These are phyloP conservation scores for Caranx melampygus DNA, from an alignment of 2,113 vertebrate species.

Conservation along the genomic window DNA sequence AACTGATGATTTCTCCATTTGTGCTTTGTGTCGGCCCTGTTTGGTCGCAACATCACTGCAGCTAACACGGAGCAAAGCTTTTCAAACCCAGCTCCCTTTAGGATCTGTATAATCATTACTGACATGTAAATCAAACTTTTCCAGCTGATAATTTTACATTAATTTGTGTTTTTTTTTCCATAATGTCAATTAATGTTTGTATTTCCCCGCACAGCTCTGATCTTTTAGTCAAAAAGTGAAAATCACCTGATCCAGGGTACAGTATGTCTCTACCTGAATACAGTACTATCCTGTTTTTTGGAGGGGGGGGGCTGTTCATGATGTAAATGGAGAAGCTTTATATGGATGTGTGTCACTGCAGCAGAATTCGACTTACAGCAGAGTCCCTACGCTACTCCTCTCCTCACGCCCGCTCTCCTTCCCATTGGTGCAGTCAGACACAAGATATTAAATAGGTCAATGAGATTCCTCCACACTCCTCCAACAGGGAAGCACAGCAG, in stretches of 20 bases:
- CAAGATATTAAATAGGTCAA: slow-evolving; percentile 84
- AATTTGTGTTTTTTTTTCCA: too few species aligned
- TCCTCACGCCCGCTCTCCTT: slow-evolving; percentile 42
- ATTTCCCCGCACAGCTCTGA: not conserved
- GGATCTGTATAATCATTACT: not conserved
- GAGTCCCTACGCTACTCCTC: slow-evolving; percentile 50
- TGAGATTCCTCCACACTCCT: slow-evolving; percentile 78
- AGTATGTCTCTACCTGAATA: slow-evolving; percentile 1
- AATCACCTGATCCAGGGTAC: too few species aligned
- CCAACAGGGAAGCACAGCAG: slow-evolving; percentile 44
- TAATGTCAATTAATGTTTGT: not conserved
- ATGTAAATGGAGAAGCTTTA: slow-evolving; percentile 10
- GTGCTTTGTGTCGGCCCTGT: slow-evolving; percentile 8
- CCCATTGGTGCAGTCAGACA: slow-evolving; percentile 67
- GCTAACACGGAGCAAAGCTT: not conserved
- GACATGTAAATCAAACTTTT: too few species aligned
- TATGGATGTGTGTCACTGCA: slow-evolving; percentile 72
- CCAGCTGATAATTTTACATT: not conserved
- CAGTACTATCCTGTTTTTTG: too few species aligned
- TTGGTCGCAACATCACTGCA: not conserved
- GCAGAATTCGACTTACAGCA: slow-evolving; percentile 64
- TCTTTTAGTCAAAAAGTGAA: not conserved
- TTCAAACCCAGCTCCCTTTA: not conserved
- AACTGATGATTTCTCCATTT: slow-evolving; percentile 44
- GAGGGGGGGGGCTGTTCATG: not conserved